Base-by-base conservation (phyloP, 2,797 vertebrate genomes). In the Acipenser ruthenus region DNA sequence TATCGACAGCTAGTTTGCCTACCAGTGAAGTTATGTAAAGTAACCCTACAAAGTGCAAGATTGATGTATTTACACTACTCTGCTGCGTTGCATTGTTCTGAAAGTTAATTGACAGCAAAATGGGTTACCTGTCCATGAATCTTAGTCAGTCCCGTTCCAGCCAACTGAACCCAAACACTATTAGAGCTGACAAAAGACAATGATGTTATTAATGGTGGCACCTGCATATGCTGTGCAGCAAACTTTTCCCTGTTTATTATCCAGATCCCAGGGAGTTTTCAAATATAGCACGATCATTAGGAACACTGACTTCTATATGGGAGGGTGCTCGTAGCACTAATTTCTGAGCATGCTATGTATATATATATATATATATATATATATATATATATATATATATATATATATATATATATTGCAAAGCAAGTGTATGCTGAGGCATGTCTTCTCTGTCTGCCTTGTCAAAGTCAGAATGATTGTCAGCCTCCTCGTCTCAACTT, bases 51-150 rank as follows among this genome's bases (percentile, higher is more conserved):
- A n/a, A 58, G 55, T 58, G 12, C 55, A n/a, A 1, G 2, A 3
- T 58, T 51, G 47, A 59, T 15, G 55, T 7, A 8, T 66, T 59
- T 58, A 18, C 18, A 18, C 18, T 18, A 59, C 53, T 8, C n/a
- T 55, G n/a, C 10, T 10, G 55, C 55, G 47, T 58, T 47, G 58
- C 58, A 51, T 49, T 10, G 53, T 37, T 37, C 56, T 58, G 10
- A 8, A 51, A 51, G 58, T 47, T 66, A 60, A 66, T 66, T 50
- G 65, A 60, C 65, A 60, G 58, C 56, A 50, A 51, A 51, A 50
- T 49, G 52, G 56, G n/a, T 66, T 50, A 66, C 55, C 56, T 51
- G 13, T 66, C 65, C 65, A 60, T 66, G 56, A 60, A 58, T 37
- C 58, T 60, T 23, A 23, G 56, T 12, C 58, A 50, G 56, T 8